Evolutionary conservation across 2,797 vertebrate species (phyloP).

Genomic region (Spheniscus humboldti): DNA sequence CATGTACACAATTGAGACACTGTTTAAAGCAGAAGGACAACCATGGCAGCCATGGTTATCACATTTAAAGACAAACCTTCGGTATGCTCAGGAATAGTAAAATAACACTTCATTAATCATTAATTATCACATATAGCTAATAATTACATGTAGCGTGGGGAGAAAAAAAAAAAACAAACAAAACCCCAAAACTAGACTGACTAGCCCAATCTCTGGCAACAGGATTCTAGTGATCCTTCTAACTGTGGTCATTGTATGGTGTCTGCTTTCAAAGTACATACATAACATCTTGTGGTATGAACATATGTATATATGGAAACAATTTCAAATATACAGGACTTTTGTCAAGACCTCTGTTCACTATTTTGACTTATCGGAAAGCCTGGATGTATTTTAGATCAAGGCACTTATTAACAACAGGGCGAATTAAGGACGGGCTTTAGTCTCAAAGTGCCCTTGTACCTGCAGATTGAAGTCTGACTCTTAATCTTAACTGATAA

Average conservation of each 20-base stretch:
- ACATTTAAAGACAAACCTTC: not conserved
- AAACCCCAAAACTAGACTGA: not conserved
- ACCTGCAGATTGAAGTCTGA: not conserved
- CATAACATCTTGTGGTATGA: not conserved
- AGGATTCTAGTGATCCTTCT: not conserved
- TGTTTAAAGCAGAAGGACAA: not conserved
- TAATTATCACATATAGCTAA: not conserved
- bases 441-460: conserved; percentile 4
- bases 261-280: not conserved
- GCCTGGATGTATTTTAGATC: not conserved
- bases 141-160: not conserved
- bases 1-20: not conserved
- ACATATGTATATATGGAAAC: not conserved
- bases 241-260: not conserved
- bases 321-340: not conserved
- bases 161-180: not conserved
- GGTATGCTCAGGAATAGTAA: not conserved
- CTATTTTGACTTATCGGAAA: not conserved
- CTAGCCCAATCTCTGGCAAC: not conserved
- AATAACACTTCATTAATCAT: not conserved
- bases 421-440: not conserved
- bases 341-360: not conserved
- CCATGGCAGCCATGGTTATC: not conserved
- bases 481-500: conserved; percentile 5
- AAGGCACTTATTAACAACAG: not conserved